Conservation (phyloP, 2,797 vertebrate genomes). For the Thamnophis elegans region DNA sequence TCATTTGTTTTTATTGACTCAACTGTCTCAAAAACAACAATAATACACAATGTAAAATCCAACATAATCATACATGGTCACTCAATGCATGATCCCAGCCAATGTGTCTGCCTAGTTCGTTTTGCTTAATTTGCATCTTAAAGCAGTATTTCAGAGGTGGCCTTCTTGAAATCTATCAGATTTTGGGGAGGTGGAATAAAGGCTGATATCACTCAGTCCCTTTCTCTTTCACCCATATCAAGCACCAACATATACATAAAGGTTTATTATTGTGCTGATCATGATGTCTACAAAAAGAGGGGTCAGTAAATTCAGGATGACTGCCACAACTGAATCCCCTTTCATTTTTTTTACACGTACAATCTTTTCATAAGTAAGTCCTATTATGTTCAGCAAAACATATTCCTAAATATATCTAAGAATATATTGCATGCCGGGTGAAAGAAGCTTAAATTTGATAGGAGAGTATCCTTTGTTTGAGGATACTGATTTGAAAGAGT, state of each 20-base stretch:
- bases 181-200: background rate
- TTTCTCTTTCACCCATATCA: background rate
- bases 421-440: background rate
- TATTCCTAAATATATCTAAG: background rate
- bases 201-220: background rate
- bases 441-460: background rate
- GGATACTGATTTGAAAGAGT: background rate
- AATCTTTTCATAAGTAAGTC: background rate
- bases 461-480: background rate
- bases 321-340: background rate
- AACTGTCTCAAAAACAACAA: background rate
- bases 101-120: background rate
- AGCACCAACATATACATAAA: background rate
- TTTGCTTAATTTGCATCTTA: background rate
- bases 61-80: background rate
- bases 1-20: background rate
- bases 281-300: background rate
- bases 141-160: background rate
- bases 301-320: background rate
- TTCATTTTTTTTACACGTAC: background rate
- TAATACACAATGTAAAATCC: background rate
- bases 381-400: background rate
- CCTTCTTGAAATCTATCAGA: background rate
- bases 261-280: background rate
- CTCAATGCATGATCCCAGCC: background rate